These are phyloP conservation scores for Trissolcus basalis DNA, from an alignment of 1,140 invertebrate species.

Conservation along the genomic window DNA sequence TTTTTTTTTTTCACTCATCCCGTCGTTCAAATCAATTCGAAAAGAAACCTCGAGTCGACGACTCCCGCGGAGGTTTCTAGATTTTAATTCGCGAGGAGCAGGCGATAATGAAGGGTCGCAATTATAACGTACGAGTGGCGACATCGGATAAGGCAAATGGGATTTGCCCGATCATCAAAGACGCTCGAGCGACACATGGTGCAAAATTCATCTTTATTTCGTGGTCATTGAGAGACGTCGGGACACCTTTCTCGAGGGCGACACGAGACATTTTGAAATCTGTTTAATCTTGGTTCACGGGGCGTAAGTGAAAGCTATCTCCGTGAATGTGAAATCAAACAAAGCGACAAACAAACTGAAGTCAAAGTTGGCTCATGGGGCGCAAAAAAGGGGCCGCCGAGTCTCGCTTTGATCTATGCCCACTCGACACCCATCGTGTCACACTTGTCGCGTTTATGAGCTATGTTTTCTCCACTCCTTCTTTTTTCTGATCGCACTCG, in stretches of 20 bases:
- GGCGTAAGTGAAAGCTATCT: slow-evolving; percentile 76
- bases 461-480: slow-evolving; percentile 47
- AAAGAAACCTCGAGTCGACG: too few species aligned
- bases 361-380: slow-evolving; percentile 66
- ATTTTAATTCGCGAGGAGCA: neutral
- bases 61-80: too few species aligned
- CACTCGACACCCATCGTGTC: slow-evolving; percentile 65
- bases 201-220: slow-evolving; percentile 47
- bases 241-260: slow-evolving; percentile 52
- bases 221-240: slow-evolving; percentile 31
- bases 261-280: slow-evolving; percentile 74
- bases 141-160: slow-evolving; percentile 34
- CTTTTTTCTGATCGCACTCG: slow-evolving; percentile 63
- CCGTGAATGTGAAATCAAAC: slow-evolving; percentile 75
- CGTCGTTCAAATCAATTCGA: too few species aligned
- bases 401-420: slow-evolving; percentile 68
- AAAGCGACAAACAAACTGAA: slow-evolving; percentile 75
- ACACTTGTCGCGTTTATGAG: slow-evolving; percentile 72
- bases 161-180: slow-evolving; percentile 49
- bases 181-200: slow-evolving; percentile 19
- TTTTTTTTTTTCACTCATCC: too few species aligned
- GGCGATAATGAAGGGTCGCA: slow-evolving; percentile 14
- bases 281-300: slow-evolving; percentile 75
- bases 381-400: slow-evolving; percentile 56
- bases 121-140: neutral